Evolutionary conservation across 2,888 invertebrate genomes (phyloP).

Genomic region (Nephrotoma flavescens): DNA sequence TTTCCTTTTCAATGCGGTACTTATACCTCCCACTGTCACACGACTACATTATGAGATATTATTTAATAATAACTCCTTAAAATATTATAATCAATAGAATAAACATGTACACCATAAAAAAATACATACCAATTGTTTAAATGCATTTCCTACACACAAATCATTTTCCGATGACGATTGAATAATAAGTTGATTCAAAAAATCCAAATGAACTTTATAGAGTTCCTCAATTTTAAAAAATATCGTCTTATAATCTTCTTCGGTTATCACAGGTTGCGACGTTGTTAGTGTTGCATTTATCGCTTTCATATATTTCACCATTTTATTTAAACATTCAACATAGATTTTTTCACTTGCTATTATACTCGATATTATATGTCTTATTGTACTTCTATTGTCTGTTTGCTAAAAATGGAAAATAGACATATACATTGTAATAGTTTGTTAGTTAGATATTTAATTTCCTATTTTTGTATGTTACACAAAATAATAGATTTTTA

Average conservation of each 20-base stretch:
- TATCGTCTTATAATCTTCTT: constrained; percentile 78
- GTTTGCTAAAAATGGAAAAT: constrained; percentile 19
- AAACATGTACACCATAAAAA: neutral
- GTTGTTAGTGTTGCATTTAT: constrained; percentile 75
- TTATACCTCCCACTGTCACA: neutral
- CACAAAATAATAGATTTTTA: neutral
- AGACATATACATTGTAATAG: neutral
- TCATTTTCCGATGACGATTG: constrained; percentile 52
- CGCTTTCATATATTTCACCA: constrained; percentile 85
- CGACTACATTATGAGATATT: constrained; percentile 1
- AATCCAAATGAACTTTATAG: constrained; percentile 65
- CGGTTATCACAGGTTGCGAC: constrained; percentile 78
- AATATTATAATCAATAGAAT: neutral
- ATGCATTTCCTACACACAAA: constrained; percentile 67
- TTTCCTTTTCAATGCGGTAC: too few relatives aligned
- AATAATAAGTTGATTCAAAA: constrained; percentile 59
- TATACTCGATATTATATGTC: constrained; percentile 76
- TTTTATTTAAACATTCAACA: constrained; percentile 76
- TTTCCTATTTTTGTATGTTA: neutral
- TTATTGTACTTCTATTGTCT: constrained; percentile 65
- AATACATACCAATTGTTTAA: constrained; percentile 41
- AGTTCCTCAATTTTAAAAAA: constrained; percentile 88
- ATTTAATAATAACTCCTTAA: neutral
- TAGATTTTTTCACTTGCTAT: constrained; percentile 85
- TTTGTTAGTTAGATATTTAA: neutral